These are phyloP conservation scores for Trematocara caparti DNA, from an alignment of 2,797 vertebrate genomes.

Conservation along the genomic window DNA sequence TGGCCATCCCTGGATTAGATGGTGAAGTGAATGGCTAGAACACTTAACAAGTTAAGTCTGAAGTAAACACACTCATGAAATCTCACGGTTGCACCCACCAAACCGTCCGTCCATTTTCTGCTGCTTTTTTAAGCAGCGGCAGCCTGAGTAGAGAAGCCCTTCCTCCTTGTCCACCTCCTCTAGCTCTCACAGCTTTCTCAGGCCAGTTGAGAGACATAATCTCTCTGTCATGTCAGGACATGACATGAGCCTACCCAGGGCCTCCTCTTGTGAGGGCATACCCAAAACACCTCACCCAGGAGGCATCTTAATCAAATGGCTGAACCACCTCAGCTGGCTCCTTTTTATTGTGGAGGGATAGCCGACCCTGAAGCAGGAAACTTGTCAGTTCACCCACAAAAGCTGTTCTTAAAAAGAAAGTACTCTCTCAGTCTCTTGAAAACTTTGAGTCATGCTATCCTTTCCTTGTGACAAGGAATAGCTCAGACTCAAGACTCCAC, in stretches of 20 bases:
- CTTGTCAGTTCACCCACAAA: neutral
- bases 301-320: neutral
- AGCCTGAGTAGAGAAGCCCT: fast-evolving
- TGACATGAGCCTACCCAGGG: neutral
- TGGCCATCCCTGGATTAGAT: neutral
- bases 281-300: fast-evolving
- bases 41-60: neutral
- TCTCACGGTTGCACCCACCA: neutral
- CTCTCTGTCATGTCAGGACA: neutral
- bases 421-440: neutral
- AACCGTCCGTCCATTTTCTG: fast-evolving
- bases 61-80: neutral
- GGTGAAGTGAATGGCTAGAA: neutral
- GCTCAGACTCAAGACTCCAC: neutral
- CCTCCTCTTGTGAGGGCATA: neutral
- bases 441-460: fast-evolving
- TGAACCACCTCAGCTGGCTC: neutral
- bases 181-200: neutral
- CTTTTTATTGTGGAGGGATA: neutral
- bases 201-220: neutral
- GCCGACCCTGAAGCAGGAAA: neutral
- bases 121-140: neutral
- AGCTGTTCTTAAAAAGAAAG: neutral
- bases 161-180: neutral
- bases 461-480: neutral